Conservation (phyloP, 1,140 invertebrate species). For the Ostrea denselamellosa region DNA sequence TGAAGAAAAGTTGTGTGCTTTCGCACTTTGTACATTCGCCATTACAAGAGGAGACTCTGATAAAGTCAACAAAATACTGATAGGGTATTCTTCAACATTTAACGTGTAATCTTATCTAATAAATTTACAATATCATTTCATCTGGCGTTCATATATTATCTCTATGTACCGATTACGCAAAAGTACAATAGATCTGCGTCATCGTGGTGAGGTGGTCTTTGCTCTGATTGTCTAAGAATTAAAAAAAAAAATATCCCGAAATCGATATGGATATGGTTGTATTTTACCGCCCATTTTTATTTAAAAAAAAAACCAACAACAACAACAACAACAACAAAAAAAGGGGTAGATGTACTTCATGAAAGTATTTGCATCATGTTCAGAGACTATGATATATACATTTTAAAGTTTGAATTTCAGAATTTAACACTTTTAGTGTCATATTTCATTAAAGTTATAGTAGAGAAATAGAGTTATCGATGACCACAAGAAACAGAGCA, state of each 20-base stretch:
- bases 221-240: background rate
- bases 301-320: too few relatives aligned
- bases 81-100: background rate
- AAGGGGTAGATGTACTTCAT: too few relatives aligned
- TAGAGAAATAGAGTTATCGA: background rate
- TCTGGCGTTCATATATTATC: background rate
- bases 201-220: background rate
- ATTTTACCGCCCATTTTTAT: too few relatives aligned
- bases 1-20: background rate
- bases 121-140: slow-evolving; percentile 16
- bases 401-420: too few relatives aligned
- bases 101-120: slow-evolving; percentile 10
- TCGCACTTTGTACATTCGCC: background rate
- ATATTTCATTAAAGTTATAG: too few relatives aligned
- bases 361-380: too few relatives aligned
- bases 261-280: too few relatives aligned
- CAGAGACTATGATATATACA: too few relatives aligned
- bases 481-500: background rate
- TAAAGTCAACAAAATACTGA: background rate
- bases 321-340: too few relatives aligned
- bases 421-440: too few relatives aligned
- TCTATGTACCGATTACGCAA: background rate
- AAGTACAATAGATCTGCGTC: background rate
- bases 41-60: background rate
- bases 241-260: too few relatives aligned